A percentile compares a stretch with the other conserved stretches of the same genome.
Evolutionary conservation across 2,888 invertebrate species (phyloP).

Genomic region (Megaustenia siamemsis): DNA sequence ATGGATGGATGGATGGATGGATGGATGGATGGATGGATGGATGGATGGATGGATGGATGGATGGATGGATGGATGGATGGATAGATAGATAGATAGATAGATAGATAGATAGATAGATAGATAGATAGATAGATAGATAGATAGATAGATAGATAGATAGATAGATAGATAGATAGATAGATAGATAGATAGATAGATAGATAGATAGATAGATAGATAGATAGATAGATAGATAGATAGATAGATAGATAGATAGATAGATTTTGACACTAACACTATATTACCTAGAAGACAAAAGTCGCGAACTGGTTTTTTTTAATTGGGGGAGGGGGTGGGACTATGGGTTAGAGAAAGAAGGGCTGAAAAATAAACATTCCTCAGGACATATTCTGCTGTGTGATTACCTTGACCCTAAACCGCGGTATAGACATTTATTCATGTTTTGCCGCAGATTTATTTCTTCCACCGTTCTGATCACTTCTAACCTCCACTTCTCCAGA

Average conservation of each 20-base stretch:
- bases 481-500: background rate
- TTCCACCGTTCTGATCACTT: too few species aligned
- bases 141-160: background rate
- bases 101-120: background rate
- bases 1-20: background rate
- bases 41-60: background rate
- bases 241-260: too few species aligned
- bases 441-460: too few species aligned
- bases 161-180: background rate
- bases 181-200: background rate
- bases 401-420: too few species aligned
- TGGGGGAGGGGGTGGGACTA: slow-evolving; percentile 2
- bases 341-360: background rate
- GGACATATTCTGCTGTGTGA: too few species aligned
- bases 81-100: too few species aligned
- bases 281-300: too few species aligned
- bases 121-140: background rate
- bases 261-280: too few species aligned
- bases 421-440: too few species aligned
- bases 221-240: too few species aligned
- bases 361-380: too few species aligned
- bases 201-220: background rate
- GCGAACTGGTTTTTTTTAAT: too few species aligned
- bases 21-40: background rate
- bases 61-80: background rate